These are phyloP conservation scores for Puntigrus tetrazona DNA, from an alignment of 2,113 vertebrate species.

Conservation along the genomic window DNA sequence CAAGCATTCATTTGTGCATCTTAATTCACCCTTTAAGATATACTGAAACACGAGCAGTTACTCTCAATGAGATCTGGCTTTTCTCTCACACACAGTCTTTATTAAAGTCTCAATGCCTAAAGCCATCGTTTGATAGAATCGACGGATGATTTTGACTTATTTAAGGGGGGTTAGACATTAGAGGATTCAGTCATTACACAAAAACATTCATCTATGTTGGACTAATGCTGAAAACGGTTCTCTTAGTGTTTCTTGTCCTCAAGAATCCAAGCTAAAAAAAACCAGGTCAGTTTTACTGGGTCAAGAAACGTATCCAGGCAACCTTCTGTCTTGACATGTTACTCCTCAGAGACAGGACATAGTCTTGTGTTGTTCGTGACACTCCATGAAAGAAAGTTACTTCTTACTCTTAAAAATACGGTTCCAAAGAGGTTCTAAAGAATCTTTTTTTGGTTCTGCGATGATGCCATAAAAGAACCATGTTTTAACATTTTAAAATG, in stretches of 20 bases:
- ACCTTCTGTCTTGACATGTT: not conserved
- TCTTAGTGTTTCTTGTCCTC: not conserved
- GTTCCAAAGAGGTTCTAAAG: too few species aligned
- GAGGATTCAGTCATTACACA: not conserved
- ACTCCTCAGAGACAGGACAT: not conserved
- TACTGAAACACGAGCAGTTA: not conserved
- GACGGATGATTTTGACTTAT: not conserved
- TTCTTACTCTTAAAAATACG: not conserved
- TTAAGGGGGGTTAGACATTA: not conserved
- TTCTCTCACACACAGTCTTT: slow-evolving; percentile 59
- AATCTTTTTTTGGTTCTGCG: too few species aligned
- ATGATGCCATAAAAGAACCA: not conserved
- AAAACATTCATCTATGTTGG: not conserved
- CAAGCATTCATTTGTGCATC: slow-evolving; percentile 33
- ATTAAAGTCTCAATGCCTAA: not conserved
- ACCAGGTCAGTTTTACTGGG: not conserved
- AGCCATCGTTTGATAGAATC: not conserved
- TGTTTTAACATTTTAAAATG: not conserved
- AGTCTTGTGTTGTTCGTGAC: not conserved
- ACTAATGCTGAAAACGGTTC: not conserved
- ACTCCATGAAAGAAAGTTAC: not conserved
- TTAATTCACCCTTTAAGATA: not conserved
- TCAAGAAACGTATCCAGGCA: not conserved
- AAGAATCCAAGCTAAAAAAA: not conserved
- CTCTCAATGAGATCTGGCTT: not conserved